These are phyloP conservation scores for Craterocephalus amniculus DNA, from an alignment of 2,797 vertebrate species.

Conservation along the genomic window DNA sequence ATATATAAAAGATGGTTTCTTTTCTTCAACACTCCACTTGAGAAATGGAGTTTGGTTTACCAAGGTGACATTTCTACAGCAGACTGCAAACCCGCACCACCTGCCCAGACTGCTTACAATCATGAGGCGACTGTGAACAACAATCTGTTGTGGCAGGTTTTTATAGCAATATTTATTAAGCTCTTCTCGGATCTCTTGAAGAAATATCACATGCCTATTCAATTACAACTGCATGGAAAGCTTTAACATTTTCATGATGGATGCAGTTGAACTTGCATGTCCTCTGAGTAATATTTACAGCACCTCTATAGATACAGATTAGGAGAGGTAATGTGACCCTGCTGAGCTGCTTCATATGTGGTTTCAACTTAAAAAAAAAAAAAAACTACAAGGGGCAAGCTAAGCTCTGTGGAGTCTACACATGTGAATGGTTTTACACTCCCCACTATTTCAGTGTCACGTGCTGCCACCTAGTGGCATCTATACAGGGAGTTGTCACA, in stretches of 20 bases:
- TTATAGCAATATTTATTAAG: conserved; percentile 21
- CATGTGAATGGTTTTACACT: not conserved
- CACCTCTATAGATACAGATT: not conserved
- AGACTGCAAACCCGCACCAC: conserved; percentile 17
- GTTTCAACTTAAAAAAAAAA: not conserved
- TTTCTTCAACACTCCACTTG: not conserved
- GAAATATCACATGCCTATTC: conserved; percentile 12
- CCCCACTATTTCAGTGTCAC: conserved; percentile 25
- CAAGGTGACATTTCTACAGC: not conserved
- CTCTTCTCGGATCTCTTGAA: conserved; percentile 20
- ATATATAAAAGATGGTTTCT: not conserved
- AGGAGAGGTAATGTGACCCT: not conserved
- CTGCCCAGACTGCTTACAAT: conserved; percentile 19
- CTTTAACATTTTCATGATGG: not conserved
- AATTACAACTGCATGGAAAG: not conserved
- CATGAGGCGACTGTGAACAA: conserved; percentile 24
- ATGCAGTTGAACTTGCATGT: not conserved
- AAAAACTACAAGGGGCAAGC: not conserved
- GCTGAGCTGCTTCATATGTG: conserved; percentile 3
- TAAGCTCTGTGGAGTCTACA: not conserved
- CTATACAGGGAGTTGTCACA: no score
- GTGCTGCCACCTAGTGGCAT: conserved; percentile 66
- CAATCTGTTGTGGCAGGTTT: conserved; percentile 17
- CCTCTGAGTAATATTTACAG: not conserved
- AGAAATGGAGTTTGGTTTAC: not conserved